Conservation (phyloP, 2,113 vertebrate genomes). For the Cairina moschata region DNA sequence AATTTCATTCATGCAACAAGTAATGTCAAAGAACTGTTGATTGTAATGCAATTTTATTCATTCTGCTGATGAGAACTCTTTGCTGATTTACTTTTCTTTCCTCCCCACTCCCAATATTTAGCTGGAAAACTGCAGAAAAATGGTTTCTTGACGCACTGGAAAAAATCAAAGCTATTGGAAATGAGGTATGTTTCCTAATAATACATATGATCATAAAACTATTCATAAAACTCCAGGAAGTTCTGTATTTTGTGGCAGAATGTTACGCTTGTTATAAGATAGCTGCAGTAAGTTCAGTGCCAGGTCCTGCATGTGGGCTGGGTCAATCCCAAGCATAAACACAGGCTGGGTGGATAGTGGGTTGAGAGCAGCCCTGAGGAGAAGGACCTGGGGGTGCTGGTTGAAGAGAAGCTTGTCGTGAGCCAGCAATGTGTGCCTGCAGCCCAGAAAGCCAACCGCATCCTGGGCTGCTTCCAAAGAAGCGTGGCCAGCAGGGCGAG, state of each 20-base stretch:
- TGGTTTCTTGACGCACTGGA: slow-evolving; percentile 97
- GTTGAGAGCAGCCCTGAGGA: no score
- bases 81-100: background rate
- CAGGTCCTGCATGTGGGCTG: no score
- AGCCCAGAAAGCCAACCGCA: no score
- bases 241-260: background rate
- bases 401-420: no score
- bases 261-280: background rate
- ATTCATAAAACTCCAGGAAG: background rate
- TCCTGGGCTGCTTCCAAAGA: no score
- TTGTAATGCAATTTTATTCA: background rate
- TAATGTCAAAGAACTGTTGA: background rate
- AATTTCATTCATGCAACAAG: background rate
- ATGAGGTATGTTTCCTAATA: slow-evolving; percentile 84
- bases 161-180: slow-evolving; percentile 98
- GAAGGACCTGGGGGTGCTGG: no score
- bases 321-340: no score
- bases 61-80: background rate
- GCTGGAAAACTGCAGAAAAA: slow-evolving; percentile 97
- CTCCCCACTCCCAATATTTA: slow-evolving; percentile 49
- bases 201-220: background rate
- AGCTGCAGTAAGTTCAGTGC: background rate
- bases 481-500: no score
- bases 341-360: no score
- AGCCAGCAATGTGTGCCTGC: no score